A percentile compares a stretch with the other conserved stretches of the same genome.
phyloP scores from a whole-genome alignment of 2,888 invertebrate genomes.

The Athrips mouffetella region DNA sequence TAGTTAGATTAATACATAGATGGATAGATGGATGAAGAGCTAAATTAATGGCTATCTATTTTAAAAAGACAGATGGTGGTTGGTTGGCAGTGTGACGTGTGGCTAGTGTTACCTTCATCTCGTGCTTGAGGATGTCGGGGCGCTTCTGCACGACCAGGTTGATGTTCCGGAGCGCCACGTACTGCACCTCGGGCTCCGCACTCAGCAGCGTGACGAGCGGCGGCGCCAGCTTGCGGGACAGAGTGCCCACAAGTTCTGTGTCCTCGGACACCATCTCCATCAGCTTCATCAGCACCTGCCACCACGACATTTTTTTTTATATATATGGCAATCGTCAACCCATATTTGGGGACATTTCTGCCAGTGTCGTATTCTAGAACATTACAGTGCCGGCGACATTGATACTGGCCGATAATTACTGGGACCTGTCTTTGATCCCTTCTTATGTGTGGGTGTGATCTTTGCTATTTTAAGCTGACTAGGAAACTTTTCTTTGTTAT shows the following conservation, averaged over 20 bases:
- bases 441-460: too few species aligned
- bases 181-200: slow-evolving; percentile 99
- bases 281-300: slow-evolving; percentile 95
- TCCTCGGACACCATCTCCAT: slow-evolving; percentile 97
- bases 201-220: slow-evolving; percentile 98
- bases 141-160: slow-evolving; percentile 99
- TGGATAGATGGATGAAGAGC: too few species aligned
- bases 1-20: too few species aligned
- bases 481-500: too few species aligned
- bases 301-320: not conserved
- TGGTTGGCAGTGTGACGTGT: not conserved
- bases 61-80: not conserved
- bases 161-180: slow-evolving; percentile 98
- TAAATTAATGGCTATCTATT: not conserved
- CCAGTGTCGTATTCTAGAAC: not conserved
- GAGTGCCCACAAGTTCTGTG: slow-evolving; percentile 94
- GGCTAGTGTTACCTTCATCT: slow-evolving; percentile 98
- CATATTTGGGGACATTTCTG: too few species aligned
- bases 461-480: too few species aligned
- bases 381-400: too few species aligned
- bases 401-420: too few species aligned
- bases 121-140: slow-evolving; percentile 98
- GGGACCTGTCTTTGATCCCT: too few species aligned
- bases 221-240: slow-evolving; percentile 98
- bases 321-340: too few species aligned